Evolutionary conservation across 2,888 invertebrate genomes (phyloP), one percentile per base, ranked within the genome.

Genomic region (Coecobrya sp.): DNA sequence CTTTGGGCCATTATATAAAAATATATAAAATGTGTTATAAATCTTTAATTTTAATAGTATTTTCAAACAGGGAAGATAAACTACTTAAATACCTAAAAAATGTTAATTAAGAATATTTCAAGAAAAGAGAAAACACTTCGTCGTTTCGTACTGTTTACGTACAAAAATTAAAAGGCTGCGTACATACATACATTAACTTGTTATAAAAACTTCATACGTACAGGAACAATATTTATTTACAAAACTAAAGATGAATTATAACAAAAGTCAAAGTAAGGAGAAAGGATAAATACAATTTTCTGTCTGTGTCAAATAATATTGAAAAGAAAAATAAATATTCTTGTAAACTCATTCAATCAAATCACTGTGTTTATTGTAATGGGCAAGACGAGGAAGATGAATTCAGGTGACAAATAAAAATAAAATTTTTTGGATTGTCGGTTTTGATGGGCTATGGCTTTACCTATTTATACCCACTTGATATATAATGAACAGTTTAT

Each of bases 101-200:
- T 36, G 27, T 0, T 45, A 79, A n/a, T 2, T 22, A 79, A 19
- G 25, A 19, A 65, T 49, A 79, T 22, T 52, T 79, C n/a, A 30
- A n/a, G 8, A 27, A 16, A 3, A 42, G 19, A 27, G 27, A 5
- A 76, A 49, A 73, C 13, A 11, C 8, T 45, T 2, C 22, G 52
- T 42, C n/a, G 45, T 10, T 11, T 76, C 49, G 49, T 81, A 55
- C 55, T 81, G 55, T 27, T 79, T 30, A 82, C 42, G 82, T 82
- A 82, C 82, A n/a, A 82, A 82, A 82, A 55, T 82, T 82, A 5
- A 82, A 82, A 82, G 82, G 82, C 82, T 82, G 82, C 62, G 62
- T 59, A n/a, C n/a, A n/a, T n/a, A n/a, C n/a, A n/a, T n/a, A n/a
- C n/a, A n/a, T n/a, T n/a, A n/a, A 59, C 62, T 82, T 62, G 27